Conservation (phyloP, 2,888 invertebrate species). For the Leucoma salicis region DNA sequence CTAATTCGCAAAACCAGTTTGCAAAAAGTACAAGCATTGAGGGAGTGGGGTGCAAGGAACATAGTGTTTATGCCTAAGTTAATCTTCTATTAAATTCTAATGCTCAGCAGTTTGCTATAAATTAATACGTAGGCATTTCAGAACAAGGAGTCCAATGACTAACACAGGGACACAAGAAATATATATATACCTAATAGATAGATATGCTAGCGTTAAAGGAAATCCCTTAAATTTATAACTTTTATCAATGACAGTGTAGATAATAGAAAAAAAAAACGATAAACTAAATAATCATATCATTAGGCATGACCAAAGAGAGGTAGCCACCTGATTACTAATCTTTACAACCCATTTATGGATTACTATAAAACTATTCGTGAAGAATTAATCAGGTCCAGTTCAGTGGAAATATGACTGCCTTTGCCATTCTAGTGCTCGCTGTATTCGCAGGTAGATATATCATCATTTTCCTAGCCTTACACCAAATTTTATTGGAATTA, state of each 20-base stretch:
- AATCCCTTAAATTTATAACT: background rate
- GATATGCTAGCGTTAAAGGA: background rate
- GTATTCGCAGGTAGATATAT: constrained; percentile 5
- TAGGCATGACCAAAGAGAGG: background rate
- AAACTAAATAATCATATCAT: background rate
- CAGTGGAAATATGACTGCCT: constrained; percentile 2
- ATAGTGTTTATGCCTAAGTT: too few species aligned
- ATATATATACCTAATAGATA: too few species aligned
- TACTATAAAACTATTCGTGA: background rate
- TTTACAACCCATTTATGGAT: background rate
- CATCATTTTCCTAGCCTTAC: background rate
- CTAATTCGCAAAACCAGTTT: too few species aligned
- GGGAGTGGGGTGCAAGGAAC: too few species aligned
- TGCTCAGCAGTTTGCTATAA: too few species aligned
- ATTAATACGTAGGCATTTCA: too few species aligned
- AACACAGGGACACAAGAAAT: too few species aligned
- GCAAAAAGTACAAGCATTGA: too few species aligned
- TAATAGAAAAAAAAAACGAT: background rate
- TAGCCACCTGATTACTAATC: background rate
- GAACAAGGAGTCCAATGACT: too few species aligned
- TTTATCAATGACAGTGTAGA: background rate
- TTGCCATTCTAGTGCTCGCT: constrained; percentile 1
- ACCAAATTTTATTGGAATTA: too few species aligned
- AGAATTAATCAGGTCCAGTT: background rate
- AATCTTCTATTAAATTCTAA: too few species aligned